A percentile compares a stretch with the other conserved stretches of the same genome.
Evolutionary conservation across 2,888 invertebrate genomes (phyloP).

Genomic region (Trachelus iudaicus): DNA sequence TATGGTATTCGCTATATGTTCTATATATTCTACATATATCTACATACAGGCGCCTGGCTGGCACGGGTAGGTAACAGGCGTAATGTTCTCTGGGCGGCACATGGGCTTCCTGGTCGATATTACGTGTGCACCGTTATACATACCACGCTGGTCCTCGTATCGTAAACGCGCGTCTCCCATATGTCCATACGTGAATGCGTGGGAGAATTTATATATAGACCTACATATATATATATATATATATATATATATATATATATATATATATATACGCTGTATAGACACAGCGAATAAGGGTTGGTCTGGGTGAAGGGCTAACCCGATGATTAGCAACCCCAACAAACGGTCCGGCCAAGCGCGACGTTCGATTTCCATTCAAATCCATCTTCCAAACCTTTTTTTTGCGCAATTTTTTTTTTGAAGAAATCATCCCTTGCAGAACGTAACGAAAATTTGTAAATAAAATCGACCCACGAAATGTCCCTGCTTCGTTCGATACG

Average conservation of each 20-base stretch:
- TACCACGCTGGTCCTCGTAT: constrained; percentile 9
- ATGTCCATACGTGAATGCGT: too few relatives aligned
- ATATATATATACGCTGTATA: constrained; percentile 29
- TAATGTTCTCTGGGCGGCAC: constrained; percentile 49
- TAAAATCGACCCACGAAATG: too few relatives aligned
- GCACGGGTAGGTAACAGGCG: constrained; percentile 37
- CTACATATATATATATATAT: constrained; percentile 20
- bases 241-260: constrained; percentile 16
- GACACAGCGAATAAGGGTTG: constrained; percentile 29
- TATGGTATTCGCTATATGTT: too few relatives aligned
- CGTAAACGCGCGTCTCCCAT: constrained; percentile 1
- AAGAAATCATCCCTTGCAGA: too few relatives aligned
- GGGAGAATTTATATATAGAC: neutral
- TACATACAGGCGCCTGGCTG: too few relatives aligned
- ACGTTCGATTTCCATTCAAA: neutral
- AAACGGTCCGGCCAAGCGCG: constrained; percentile 21
- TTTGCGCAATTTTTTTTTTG: too few relatives aligned
- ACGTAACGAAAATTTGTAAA: too few relatives aligned
- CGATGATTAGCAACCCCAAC: constrained; percentile 45
- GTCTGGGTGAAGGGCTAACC: constrained; percentile 26
- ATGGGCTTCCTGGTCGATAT: constrained; percentile 54
- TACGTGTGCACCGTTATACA: constrained; percentile 36
- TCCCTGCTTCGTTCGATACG: too few relatives aligned
- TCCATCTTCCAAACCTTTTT: neutral
- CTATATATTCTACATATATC: too few relatives aligned